Evolutionary conservation across 1,140 invertebrate species (phyloP).

Genomic region (Calycopis cecrops): DNA sequence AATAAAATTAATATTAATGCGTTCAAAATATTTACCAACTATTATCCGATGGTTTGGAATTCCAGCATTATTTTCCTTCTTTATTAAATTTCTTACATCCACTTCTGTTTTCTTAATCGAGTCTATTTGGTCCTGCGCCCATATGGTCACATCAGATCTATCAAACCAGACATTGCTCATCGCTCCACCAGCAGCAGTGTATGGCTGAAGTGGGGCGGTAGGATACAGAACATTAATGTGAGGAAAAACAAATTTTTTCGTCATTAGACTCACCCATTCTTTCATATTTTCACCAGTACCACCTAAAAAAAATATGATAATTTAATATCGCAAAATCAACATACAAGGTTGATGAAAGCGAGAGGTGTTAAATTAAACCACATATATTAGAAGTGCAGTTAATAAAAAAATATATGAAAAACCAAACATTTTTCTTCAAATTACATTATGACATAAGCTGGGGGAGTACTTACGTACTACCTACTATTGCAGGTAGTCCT

Average conservation of each 20-base stretch:
- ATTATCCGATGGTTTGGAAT: slow-evolving; percentile 80
- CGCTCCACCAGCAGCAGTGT: slow-evolving; percentile 78
- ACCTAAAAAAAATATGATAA: slow-evolving; percentile 61
- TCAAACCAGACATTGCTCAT: slow-evolving; percentile 85
- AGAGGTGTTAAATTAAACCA: too few relatives aligned
- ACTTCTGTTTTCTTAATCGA: slow-evolving; percentile 77
- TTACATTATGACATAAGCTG: too few relatives aligned
- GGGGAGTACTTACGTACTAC: too few relatives aligned
- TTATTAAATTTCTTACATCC: slow-evolving; percentile 76
- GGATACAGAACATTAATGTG: slow-evolving; percentile 84
- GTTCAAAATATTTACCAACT: slow-evolving; percentile 65
- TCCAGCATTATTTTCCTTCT: slow-evolving; percentile 78
- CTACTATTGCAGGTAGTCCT: too few relatives aligned
- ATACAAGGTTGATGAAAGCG: too few relatives aligned
- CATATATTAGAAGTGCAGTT: too few relatives aligned
- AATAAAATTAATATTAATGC: slow-evolving; percentile 3
- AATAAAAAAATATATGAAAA: neutral
- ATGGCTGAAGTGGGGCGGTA: slow-evolving; percentile 81
- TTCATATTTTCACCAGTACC: slow-evolving; percentile 78
- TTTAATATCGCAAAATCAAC: too few relatives aligned
- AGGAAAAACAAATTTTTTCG: slow-evolving; percentile 77
- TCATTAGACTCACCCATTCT: slow-evolving; percentile 79
- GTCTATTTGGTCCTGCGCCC: slow-evolving; percentile 76
- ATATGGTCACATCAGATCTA: slow-evolving; percentile 75
- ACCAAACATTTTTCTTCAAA: too few relatives aligned